Evolutionary conservation across 2,888 invertebrate genomes (phyloP).

Genomic region (Sclerodermus sp.): DNA sequence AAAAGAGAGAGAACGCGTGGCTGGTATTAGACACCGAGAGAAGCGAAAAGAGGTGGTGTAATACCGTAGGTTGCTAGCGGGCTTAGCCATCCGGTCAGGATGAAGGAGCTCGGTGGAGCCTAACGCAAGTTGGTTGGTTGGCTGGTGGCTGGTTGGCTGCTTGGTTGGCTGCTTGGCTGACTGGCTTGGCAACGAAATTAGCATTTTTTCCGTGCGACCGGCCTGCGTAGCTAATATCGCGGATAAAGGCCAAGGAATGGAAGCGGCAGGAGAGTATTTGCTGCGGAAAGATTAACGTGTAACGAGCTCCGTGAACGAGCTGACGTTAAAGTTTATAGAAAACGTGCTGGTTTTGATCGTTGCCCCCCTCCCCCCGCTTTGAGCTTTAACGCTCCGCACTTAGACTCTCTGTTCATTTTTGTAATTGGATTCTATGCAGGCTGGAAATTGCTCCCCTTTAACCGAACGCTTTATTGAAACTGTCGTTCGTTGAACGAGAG

Average conservation of each 20-base stretch:
- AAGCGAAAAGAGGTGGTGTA: conserved; percentile 26
- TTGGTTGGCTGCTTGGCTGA: no score
- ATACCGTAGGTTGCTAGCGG: conserved; percentile 11
- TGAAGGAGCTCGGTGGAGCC: not conserved
- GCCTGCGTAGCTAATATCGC: conserved; percentile 32
- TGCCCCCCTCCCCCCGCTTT: not conserved
- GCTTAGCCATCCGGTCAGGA: conserved; percentile 4
- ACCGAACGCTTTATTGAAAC: no score
- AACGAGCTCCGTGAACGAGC: conserved; percentile 35
- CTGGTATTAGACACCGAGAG: not conserved
- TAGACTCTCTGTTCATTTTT: no score
- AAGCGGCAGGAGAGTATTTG: conserved; percentile 27
- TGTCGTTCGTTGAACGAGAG: not conserved
- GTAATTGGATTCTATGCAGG: no score
- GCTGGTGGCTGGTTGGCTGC: conserved; percentile 11
- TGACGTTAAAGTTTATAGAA: conserved; percentile 31
- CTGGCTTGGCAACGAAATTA: conserved; percentile 40
- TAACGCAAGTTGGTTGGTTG: not conserved
- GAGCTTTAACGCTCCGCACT: no score
- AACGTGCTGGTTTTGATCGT: conserved; percentile 21
- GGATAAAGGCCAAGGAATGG: conserved; percentile 22
- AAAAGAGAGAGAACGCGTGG: not conserved
- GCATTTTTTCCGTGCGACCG: conserved; percentile 44
- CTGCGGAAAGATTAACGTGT: conserved; percentile 38
- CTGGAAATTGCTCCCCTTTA: no score